Percentiles rank a stretch among this genome's conserved stretches.
Conservation (phyloP, 2,113 vertebrate genomes). For the Prietella phreatophila region DNA sequence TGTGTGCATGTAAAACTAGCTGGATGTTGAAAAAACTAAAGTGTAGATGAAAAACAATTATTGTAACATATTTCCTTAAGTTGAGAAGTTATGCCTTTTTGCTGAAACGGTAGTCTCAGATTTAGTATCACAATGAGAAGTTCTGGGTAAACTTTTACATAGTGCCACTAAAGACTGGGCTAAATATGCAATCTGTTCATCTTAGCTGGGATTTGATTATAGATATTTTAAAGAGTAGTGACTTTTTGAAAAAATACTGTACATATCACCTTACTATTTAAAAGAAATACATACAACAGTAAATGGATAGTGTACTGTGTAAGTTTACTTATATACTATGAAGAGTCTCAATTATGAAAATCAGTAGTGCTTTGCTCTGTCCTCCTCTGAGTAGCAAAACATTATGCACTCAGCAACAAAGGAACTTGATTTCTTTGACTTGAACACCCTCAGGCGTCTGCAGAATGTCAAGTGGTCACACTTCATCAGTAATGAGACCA, state of each 20-base stretch:
- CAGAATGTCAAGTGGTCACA: conserved; percentile 46
- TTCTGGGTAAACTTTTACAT: neutral
- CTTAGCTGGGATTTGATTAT: neutral
- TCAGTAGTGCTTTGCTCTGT: conserved; percentile 25
- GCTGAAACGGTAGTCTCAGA: neutral
- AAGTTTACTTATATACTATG: neutral
- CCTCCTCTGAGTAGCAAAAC: conserved; percentile 28
- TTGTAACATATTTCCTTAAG: neutral
- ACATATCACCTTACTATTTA: conserved; percentile 8
- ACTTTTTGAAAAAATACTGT: neutral
- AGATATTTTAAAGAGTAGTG: neutral
- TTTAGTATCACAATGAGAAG: neutral
- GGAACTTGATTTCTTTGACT: conserved; percentile 44
- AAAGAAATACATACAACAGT: neutral
- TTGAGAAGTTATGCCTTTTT: neutral
- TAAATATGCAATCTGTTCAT: neutral
- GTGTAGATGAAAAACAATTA: neutral
- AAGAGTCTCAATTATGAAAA: neutral
- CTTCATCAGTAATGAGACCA: conserved; percentile 40
- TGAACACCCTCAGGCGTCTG: conserved; percentile 45
- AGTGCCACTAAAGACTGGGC: neutral
- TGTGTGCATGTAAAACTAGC: neutral
- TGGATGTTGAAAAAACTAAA: neutral
- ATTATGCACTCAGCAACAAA: conserved; percentile 29
- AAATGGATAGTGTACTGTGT: too few species aligned